Evolutionary conservation across 2,113 vertebrate genomes (phyloP).

Genomic region (Tichodroma muraria): DNA sequence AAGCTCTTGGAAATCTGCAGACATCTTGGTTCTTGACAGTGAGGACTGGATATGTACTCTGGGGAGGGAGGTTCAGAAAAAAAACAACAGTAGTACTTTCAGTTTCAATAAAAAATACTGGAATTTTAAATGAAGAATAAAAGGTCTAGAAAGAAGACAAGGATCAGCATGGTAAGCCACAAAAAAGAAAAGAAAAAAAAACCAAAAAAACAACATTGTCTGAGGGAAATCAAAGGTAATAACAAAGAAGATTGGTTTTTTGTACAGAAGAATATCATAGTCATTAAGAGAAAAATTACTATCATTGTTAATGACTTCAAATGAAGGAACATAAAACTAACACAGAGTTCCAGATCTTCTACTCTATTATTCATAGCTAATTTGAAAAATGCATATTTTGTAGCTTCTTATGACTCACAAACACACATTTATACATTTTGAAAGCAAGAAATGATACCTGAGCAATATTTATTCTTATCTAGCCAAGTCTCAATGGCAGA

Average conservation of each 20-base stretch:
- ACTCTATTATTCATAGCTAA: background rate
- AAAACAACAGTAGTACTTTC: background rate
- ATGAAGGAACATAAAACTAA: background rate
- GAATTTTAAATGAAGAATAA: background rate
- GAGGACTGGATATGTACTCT: background rate
- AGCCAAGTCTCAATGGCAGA: background rate
- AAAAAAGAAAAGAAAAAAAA: background rate
- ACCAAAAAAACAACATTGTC: accelerated
- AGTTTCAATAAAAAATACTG: background rate
- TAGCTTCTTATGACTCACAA: background rate
- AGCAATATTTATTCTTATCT: background rate
- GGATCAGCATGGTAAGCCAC: background rate
- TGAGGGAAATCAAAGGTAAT: background rate
- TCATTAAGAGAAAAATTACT: background rate
- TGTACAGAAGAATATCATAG: background rate
- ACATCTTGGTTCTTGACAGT: background rate
- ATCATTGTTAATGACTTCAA: background rate
- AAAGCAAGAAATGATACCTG: background rate
- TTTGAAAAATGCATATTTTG: background rate
- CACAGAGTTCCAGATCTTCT: background rate
- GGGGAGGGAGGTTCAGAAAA: background rate
- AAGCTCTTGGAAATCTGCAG: background rate
- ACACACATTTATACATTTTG: background rate
- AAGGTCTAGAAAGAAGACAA: background rate
- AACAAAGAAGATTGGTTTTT: background rate